Conservation (phyloP, 2,888 invertebrate species). For the Tenthredo distinguenda region DNA sequence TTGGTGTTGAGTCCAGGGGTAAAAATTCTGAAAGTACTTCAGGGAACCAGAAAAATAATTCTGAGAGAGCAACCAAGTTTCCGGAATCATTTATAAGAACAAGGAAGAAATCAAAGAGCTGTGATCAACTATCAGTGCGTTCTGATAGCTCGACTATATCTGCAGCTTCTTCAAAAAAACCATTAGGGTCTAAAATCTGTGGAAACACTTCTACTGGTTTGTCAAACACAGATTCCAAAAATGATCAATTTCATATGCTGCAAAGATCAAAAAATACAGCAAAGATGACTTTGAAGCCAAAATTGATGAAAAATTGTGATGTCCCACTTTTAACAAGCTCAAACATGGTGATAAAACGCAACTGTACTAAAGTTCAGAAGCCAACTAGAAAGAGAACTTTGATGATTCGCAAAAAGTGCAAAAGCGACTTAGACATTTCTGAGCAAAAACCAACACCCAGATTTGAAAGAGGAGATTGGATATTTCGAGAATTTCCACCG, state of each 20-base stretch:
- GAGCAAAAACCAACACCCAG: constrained; percentile 68
- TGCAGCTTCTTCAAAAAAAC: background rate
- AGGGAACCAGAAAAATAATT: background rate
- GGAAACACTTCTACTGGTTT: constrained; percentile 3
- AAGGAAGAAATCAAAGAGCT: constrained; percentile 59
- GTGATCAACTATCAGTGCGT: constrained; percentile 54
- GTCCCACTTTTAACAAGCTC: constrained; percentile 1
- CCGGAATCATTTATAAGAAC: constrained; percentile 66
- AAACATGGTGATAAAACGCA: constrained; percentile 51
- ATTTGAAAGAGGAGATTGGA: constrained; percentile 67
- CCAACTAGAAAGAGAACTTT: constrained; percentile 60
- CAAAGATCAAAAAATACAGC: background rate
- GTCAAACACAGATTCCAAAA: background rate
- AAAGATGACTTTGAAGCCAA: constrained; percentile 35
- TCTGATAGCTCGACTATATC: constrained; percentile 31
- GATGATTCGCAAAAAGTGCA: constrained; percentile 63
- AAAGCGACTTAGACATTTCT: constrained; percentile 71
- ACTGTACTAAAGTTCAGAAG: constrained; percentile 55
- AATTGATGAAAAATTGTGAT: constrained; percentile 44
- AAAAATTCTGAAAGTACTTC: background rate
- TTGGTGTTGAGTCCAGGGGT: background rate
- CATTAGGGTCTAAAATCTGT: constrained; percentile 23
- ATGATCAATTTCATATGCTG: background rate
- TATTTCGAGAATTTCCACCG: constrained; percentile 66
- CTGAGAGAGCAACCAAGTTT: constrained; percentile 61